Evolutionary conservation across 2,888 invertebrate genomes (phyloP), one percentile per base, ranked within the genome.

Genomic region (Eilema depressum): DNA sequence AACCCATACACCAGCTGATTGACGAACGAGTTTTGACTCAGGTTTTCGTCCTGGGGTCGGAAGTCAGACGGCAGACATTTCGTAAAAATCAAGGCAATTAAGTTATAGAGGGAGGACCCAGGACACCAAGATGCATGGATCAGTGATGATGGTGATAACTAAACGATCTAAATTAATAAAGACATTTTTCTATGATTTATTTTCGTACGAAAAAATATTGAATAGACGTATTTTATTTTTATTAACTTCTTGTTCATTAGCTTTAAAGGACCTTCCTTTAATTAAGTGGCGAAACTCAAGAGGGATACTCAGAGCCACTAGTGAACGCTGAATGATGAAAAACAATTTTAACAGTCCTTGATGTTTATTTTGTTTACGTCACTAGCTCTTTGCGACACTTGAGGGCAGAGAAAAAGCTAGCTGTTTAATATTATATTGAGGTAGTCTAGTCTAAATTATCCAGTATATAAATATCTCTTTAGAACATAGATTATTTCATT

Each of bases 211-310:
- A 53, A 53, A 53, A 53, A 53, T 53, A 53, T n/a, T 53, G 53
- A 2, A 53, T 53, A 53, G 53, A n/a, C 10, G 8, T n/a, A n/a
- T n/a, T 53, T 53, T 17, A 41, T 41, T n/a, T 53, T 53, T 53
- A 7, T 20, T 53, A n/a, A 53, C 53, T 53, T 53, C n/a, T 53
- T n/a, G n/a, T 53, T 53, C 53, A 53, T 53, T 53, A 53, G 53
- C 53, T 53, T 53, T 53, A 53, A 17, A 53, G 53, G 53, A n/a
- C n/a, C n/a, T n/a, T 59, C 17, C 59, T 26, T 26, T 26, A 25
- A 53, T 53, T 53, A 53, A 53, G 53, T 53, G 53, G 53, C 20
- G 53, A 53, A 53, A n/a, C 53, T n/a, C 53, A 53, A 53, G 53
- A 53, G 53, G 17, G 17, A 7, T n/a, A n/a, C 53, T 53, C 53